Base-by-base conservation (phyloP, 2,113 vertebrate genomes). In the Cheilinus undulatus region DNA sequence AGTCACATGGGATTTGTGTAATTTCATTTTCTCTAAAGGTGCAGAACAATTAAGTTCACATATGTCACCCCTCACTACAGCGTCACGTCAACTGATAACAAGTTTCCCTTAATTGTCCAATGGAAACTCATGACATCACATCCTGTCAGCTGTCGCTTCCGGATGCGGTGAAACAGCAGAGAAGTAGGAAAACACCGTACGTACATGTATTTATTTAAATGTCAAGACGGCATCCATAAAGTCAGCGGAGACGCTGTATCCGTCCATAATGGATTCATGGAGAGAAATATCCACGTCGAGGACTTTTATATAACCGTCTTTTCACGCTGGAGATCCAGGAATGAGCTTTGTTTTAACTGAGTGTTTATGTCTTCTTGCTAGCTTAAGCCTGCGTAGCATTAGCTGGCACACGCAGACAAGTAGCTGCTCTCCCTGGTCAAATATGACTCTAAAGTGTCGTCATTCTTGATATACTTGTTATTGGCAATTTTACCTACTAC, bases 61-160 rank as follows among this genome's bases (percentile, higher is more conserved):
- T 5, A 0, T 10, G 42, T 73, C 36, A 64, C 62, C n/a, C 40
- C 45, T 46, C 14, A 57, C 42, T 4, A 15, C 50, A 13, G 0
- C 3, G 40, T 73, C 63, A 15, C 46, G 17, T 15, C 34, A 34
- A 13, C 32, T 69, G 68, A 85, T 68, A 67, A 78, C 61, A 20
- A 10, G 54, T 64, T 85, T 74, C 80, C 82, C 67, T 30, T 46
- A 48, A 78, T 83, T 80, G 71, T 75, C 60, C 69, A 68, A 69
- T 71, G 64, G 65, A 51, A 63, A 73, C 34, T 30, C 17, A 4
- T 4, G 11, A 63, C 87, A 84, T 90, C 82, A 91, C 56, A 24
- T 91, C 89, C 88, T 62, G 75, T 74, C 78, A 82, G 53, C 74
- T 88, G 87, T 82, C 82, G 80, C 68, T 92, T 91, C 92, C 92